Evolutionary conservation across 2,888 invertebrate genomes (phyloP), one percentile per base, ranked within the genome.

Genomic region (Cryptocephalus moraei): DNA sequence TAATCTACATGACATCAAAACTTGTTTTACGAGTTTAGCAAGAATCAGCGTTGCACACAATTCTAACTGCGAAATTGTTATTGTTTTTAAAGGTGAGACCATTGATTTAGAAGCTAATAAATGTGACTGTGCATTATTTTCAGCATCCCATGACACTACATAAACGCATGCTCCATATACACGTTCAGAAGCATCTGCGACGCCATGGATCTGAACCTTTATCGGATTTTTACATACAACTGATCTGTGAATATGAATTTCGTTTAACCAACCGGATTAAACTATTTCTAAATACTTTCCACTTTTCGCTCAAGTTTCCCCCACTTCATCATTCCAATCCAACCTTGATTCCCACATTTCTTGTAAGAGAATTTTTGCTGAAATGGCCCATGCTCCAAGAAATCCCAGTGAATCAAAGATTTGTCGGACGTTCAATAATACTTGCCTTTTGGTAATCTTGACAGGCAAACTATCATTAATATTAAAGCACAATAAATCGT

Each of bases 351-450:
- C n/a, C n/a, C n/a, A n/a, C n/a, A n/a, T n/a, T n/a, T n/a, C n/a
- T n/a, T n/a, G n/a, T n/a, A n/a, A n/a, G n/a, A n/a, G n/a, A n/a
- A n/a, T n/a, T n/a, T n/a, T n/a, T n/a, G n/a, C n/a, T 8, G 44
- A 33, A 36, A 54, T 53, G 4, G 52, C 52, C 39, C 47, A 49
- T n/a, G 49, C 49, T 40, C 49, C 46, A 38, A 55, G 14, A 10
- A 54, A 41, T 32, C 54, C 56, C 10, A 57, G 32, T 1, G 52
- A 52, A 13, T 57, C 57, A 46, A 53, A 56, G 8, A 56, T 41
- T 45, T 55, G 46, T 8, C 46, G 32, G 40, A 48, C 50, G 8
- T 10, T 39, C 10, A 53, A 49, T 13, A 55, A 34, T 32, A 49
- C 48, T 33, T 40, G 42, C 8, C 48, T 42, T 43, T 53, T 53